Percentiles rank a stretch among this genome's conserved stretches.
Conservation (phyloP, 2,797 vertebrate genomes). For the Sebastes kiyomatsui region DNA sequence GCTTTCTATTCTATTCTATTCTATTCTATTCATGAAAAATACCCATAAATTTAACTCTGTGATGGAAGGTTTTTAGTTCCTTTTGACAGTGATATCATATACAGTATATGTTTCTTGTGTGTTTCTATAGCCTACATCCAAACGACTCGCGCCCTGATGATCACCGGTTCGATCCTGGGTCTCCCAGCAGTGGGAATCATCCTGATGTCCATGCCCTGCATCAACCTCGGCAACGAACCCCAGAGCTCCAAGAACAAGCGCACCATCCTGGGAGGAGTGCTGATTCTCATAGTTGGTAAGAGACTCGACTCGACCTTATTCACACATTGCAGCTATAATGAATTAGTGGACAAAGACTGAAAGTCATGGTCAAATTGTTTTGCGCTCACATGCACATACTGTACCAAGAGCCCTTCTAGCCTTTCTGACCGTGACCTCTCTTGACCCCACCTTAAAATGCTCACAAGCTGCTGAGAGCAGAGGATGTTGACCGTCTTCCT, state of each 20-base stretch:
- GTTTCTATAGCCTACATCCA: constrained; percentile 89
- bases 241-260: constrained; percentile 91
- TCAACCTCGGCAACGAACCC: constrained; percentile 89
- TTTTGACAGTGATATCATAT: background rate
- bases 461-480: constrained; percentile 34
- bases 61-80: background rate
- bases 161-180: constrained; percentile 90
- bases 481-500: constrained; percentile 61
- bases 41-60: background rate
- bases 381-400: background rate
- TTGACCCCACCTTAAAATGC: constrained; percentile 21
- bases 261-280: constrained; percentile 88
- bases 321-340: too few species aligned
- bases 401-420: background rate
- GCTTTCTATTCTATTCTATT: too few species aligned
- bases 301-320: background rate
- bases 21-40: background rate
- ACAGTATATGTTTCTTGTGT: background rate
- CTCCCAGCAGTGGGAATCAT: constrained; percentile 89
- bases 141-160: constrained; percentile 94
- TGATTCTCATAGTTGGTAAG: constrained; percentile 92
- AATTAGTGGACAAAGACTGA: background rate
- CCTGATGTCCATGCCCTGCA: constrained; percentile 92
- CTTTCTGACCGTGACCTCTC: constrained; percentile 13
- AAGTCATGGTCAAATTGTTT: background rate